Conservation (phyloP, 2,888 invertebrate species). For the Ornithoptera alexandrae region DNA sequence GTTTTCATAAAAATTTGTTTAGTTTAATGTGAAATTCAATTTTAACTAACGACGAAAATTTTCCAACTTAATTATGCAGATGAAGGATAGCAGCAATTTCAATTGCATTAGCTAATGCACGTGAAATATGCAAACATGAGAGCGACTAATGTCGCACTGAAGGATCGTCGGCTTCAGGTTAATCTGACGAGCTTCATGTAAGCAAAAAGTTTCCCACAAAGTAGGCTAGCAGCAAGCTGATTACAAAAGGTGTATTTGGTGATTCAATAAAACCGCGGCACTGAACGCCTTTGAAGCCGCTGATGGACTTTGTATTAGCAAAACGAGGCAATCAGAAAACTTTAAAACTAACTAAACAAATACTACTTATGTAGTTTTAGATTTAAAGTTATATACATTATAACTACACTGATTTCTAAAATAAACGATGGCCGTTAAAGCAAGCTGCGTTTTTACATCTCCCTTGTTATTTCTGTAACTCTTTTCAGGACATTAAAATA, state of each 20-base stretch:
- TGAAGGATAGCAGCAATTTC: conserved; percentile 25
- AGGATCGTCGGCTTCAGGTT: conserved; percentile 16
- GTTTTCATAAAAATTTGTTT: background rate
- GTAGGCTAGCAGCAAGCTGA: conserved; percentile 5
- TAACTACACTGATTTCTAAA: too few relatives aligned
- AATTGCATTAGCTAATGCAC: conserved; percentile 29
- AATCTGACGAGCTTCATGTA: conserved; percentile 20
- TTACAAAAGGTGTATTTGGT: conserved; percentile 11
- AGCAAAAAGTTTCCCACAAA: conserved; percentile 16
- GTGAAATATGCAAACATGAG: conserved; percentile 25
- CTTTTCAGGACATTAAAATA: too few relatives aligned
- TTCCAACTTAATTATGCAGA: conserved; percentile 28
- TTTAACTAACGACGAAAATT: conserved; percentile 25
- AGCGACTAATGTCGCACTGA: conserved; percentile 6
- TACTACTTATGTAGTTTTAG: too few relatives aligned
- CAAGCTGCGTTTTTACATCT: too few relatives aligned
- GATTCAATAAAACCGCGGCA: conserved; percentile 7
- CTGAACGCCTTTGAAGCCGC: conserved; percentile 12
- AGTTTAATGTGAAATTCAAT: background rate
- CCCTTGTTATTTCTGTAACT: too few relatives aligned
- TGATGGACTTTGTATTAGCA: background rate
- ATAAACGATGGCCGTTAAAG: too few relatives aligned
- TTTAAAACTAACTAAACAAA: too few relatives aligned
- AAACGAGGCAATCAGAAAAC: too few relatives aligned
- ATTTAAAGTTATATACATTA: too few relatives aligned